Evolutionary conservation across 2,113 vertebrate genomes (phyloP).

Genomic region (Dasyurus viverrinus): DNA sequence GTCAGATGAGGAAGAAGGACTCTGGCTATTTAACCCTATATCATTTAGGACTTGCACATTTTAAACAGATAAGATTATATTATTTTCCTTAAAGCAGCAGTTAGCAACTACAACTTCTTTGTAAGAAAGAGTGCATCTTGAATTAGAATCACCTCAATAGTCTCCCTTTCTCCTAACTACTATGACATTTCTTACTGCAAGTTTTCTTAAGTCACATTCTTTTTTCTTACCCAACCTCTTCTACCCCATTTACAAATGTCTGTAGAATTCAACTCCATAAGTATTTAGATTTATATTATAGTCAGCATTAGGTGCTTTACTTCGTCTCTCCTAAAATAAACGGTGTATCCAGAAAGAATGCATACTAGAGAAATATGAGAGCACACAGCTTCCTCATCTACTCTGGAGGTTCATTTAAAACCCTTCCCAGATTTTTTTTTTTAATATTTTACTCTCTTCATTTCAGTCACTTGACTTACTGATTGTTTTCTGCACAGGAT

Average conservation of each 20-base stretch:
- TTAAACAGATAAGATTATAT: not conserved
- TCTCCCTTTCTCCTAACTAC: too few species aligned
- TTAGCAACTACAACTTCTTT: not conserved
- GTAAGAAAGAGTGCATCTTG: not conserved
- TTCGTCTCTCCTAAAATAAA: not conserved
- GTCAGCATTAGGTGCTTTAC: not conserved
- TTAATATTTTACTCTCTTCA: not conserved
- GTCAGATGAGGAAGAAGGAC: not conserved
- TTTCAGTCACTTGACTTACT: not conserved
- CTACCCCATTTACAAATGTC: not conserved
- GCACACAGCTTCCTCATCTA: not conserved
- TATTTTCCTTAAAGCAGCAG: not conserved
- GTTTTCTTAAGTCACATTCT: not conserved
- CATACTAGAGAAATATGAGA: not conserved
- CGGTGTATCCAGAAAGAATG: not conserved
- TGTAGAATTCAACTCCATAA: not conserved
- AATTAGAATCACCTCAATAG: not conserved
- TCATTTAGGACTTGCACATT: not conserved
- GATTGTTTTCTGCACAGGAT: too few species aligned
- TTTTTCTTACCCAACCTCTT: not conserved
- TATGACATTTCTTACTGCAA: not conserved
- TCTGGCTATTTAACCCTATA: not conserved
- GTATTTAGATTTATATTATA: not conserved
- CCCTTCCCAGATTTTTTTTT: not conserved
- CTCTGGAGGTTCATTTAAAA: not conserved